phyloP scores from a whole-genome alignment of 2,797 vertebrate species.

The Ctenopoma kingsleyae region DNA sequence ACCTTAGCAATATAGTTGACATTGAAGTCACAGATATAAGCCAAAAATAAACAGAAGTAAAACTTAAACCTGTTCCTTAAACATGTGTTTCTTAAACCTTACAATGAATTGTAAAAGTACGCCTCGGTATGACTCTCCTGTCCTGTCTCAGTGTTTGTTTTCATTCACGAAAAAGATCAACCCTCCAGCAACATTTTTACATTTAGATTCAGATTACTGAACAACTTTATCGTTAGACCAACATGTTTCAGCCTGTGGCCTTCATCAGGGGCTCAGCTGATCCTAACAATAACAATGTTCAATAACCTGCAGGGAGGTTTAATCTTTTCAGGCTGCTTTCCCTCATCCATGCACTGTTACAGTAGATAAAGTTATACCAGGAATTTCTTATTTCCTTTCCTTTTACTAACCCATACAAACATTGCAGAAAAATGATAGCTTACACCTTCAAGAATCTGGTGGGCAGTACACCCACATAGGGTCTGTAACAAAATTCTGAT shows the following conservation, averaged over 20 bases:
- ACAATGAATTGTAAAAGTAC: background rate
- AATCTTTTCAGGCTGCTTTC: too few species aligned
- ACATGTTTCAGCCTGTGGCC: too few species aligned
- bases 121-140: background rate
- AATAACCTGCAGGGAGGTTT: too few species aligned
- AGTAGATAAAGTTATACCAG: too few species aligned
- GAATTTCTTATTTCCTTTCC: background rate
- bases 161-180: too few species aligned
- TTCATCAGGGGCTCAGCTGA: too few species aligned
- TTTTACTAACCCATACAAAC: background rate
- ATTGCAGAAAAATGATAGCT: background rate
- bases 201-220: too few species aligned
- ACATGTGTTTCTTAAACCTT: background rate
- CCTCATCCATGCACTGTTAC: too few species aligned
- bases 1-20: background rate
- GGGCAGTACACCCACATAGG: background rate
- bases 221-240: too few species aligned
- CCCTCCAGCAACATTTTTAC: too few species aligned
- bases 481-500: background rate
- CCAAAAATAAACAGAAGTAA: background rate
- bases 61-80: background rate
- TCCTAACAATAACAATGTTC: too few species aligned
- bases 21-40: slow-evolving; percentile 7
- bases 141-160: background rate
- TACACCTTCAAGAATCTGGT: background rate